Base-by-base conservation (phyloP, 1,140 invertebrate genomes). In the Cataglyphis hispanica region DNA sequence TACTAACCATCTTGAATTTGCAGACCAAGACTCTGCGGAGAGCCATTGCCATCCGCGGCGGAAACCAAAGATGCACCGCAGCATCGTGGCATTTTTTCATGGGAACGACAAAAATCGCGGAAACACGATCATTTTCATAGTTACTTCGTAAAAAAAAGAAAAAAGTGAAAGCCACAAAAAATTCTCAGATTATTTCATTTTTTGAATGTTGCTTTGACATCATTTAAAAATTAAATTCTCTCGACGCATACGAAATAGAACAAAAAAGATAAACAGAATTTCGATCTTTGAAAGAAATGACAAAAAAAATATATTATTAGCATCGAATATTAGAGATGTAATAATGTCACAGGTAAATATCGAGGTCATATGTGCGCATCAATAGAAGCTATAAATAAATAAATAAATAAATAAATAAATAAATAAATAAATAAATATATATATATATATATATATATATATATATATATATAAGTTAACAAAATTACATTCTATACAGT, bases 1-100 rank as follows among this genome's bases (percentile, higher is more conserved):
- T 92, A 94, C 93, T 93, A 90, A 94, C 93, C 93, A 88, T 94
- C 93, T 84, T 93, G 93, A 89, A 94, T 91, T 86, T 92, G 92
- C 74, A 94, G 90, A 89, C 91, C 90, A 69, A 89, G 89, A 72
- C 86, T 93, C 86, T 91, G 90, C 84, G 91, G 89, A 87, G 93
- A 92, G 61, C 87, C 90, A 61, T 91, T 90, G 86, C 87, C 87
- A 81, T 93, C 92, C 90, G 92, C 90, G 74, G 90, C 88, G 84
- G 93, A 93, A 87, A 92, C 86, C 87, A 94, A 88, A 89, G 93
- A 92, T 87, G 92, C 91, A 75, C 93, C 92, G 86, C 93, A 94
- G 86, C 93, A 94, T 89, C 92, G 91, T 89, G 93, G 91, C 93
- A 94, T 94, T 90, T 89, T 93, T 84, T 93, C 89, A 93, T 92